Percentiles rank a stretch among this genome's conserved stretches.
Conservation (phyloP, 2,888 invertebrate genomes). For the Pandemis cinnamomeana region DNA sequence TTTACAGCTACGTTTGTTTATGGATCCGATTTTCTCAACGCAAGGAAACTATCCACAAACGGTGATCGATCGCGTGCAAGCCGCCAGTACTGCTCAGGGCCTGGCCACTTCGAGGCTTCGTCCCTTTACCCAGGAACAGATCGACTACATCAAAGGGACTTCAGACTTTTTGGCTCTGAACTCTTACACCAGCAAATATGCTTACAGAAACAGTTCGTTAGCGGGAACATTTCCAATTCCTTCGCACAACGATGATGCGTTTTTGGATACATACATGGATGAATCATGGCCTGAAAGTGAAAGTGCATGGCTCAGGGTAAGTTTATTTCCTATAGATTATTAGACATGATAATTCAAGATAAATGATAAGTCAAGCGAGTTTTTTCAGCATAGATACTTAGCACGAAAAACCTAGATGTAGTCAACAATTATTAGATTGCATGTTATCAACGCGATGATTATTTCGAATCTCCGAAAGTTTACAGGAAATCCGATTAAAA, state of each 20-base stretch:
- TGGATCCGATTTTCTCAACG: slow-evolving; percentile 47
- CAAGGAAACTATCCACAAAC: slow-evolving; percentile 49
- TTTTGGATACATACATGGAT: slow-evolving; percentile 45
- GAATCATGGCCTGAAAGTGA: slow-evolving; percentile 47
- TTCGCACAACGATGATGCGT: slow-evolving; percentile 46
- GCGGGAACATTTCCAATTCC: slow-evolving; percentile 43
- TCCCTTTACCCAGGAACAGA: slow-evolving; percentile 47
- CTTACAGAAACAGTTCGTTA: slow-evolving; percentile 49
- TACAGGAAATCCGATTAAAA: not conserved
- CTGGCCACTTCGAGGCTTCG: slow-evolving; percentile 46
- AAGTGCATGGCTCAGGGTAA: slow-evolving; percentile 45
- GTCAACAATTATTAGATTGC: not conserved
- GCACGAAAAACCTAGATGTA: not conserved
- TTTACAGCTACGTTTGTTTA: slow-evolving; percentile 47
- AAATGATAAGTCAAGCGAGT: no score
- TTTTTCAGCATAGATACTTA: no score
- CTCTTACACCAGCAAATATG: slow-evolving; percentile 45
- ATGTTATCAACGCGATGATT: not conserved
- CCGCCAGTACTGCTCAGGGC: slow-evolving; percentile 47
- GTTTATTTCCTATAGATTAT: slow-evolving; percentile 2
- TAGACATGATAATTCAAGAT: no score
- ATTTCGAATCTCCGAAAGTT: not conserved
- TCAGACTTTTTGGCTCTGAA: slow-evolving; percentile 50
- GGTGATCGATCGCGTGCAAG: slow-evolving; percentile 46
- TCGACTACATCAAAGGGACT: slow-evolving; percentile 47